phyloP scores from a whole-genome alignment of 2,113 vertebrate genomes.

The Micronycteris hirsuta region DNA sequence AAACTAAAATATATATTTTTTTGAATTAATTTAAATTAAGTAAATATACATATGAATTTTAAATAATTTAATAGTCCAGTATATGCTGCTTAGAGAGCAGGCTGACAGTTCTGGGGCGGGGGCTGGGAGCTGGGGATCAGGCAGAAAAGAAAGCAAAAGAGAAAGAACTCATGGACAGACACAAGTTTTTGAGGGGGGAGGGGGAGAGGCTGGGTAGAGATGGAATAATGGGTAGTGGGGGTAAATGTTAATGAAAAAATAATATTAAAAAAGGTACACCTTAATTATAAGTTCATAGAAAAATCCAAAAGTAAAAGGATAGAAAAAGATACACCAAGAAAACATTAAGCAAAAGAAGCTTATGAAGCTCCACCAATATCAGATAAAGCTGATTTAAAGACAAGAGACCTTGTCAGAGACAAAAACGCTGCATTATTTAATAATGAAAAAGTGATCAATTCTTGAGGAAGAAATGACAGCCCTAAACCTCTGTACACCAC shows the following conservation, averaged over 20 bases:
- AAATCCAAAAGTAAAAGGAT: background rate
- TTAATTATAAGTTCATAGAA: background rate
- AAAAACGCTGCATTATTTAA: background rate
- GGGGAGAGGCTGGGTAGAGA: no score
- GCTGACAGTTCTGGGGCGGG: no score
- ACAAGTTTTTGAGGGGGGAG: no score
- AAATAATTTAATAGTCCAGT: background rate
- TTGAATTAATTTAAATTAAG: background rate
- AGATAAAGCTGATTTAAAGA: background rate
- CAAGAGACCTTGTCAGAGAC: background rate
- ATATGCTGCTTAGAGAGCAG: background rate
- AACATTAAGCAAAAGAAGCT: background rate
- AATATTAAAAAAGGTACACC: background rate
- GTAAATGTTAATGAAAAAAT: background rate
- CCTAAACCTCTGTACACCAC: background rate
- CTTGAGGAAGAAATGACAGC: background rate
- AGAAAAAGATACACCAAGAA: background rate
- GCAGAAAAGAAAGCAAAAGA: no score
- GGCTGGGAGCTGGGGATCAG: no score
- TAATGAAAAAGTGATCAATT: background rate
- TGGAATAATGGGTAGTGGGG: no score
- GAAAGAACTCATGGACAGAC: no score
- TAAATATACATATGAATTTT: background rate
- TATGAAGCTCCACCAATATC: background rate
- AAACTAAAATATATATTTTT: background rate